These are phyloP conservation scores for Pachymerium ferrugineum DNA, from an alignment of 2,888 invertebrate species.

Conservation along the genomic window DNA sequence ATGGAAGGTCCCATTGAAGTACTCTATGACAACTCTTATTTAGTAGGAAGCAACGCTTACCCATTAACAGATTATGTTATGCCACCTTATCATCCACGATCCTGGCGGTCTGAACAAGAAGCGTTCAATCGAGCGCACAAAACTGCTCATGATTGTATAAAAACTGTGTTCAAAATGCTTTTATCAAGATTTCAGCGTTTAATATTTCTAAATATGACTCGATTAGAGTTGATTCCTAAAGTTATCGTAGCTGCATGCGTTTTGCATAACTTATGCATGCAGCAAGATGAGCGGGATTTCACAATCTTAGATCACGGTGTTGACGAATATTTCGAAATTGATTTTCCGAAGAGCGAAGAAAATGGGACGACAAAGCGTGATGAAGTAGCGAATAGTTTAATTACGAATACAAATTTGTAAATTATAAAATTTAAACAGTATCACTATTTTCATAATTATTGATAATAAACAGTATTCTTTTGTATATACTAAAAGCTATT, in stretches of 20 bases:
- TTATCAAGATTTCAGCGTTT: neutral
- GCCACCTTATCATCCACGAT: neutral
- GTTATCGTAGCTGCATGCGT: neutral
- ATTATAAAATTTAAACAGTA: too few species aligned
- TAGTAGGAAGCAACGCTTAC: neutral
- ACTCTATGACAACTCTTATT: neutral
- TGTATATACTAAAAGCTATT: neutral
- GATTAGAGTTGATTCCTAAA: neutral
- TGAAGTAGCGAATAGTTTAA: neutral
- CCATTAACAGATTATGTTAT: neutral
- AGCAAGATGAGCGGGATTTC: neutral
- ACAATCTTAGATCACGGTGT: neutral
- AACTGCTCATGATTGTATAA: neutral
- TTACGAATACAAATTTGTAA: neutral
- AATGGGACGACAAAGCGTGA: neutral
- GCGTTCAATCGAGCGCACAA: neutral
- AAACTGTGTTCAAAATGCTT: neutral
- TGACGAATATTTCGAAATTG: neutral
- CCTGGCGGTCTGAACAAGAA: neutral
- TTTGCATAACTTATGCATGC: neutral
- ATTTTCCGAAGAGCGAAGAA: neutral
- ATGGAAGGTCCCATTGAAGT: neutral
- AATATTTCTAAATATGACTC: neutral
- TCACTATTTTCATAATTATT: too few species aligned
- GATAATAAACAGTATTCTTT: too few species aligned